Conservation (phyloP, 2,797 vertebrate genomes). For the Champsocephalus gunnari region DNA sequence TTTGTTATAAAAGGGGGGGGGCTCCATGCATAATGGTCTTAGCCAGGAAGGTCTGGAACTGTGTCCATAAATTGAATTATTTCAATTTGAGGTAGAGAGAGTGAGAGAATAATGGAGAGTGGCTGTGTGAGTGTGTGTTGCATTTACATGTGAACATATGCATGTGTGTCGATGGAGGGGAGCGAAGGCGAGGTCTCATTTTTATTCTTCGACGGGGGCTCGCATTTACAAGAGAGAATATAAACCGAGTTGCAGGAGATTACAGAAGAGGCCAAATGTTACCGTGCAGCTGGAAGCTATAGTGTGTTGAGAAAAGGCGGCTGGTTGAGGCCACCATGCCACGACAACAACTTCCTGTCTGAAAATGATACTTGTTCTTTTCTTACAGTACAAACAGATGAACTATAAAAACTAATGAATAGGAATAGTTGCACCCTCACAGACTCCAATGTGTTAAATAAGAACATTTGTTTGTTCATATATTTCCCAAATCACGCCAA, state of each 20-base stretch:
- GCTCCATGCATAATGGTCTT: constrained; percentile 83
- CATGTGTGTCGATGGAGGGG: constrained; percentile 64
- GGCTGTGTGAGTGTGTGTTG: constrained; percentile 67
- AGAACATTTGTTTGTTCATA: neutral
- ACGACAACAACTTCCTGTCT: constrained; percentile 36
- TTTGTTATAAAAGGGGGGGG: constrained; percentile 68
- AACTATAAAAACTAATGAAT: constrained; percentile 8
- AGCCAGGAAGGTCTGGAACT: constrained; percentile 82
- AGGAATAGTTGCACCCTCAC: neutral
- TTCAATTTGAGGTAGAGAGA: constrained; percentile 82
- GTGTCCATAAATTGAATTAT: constrained; percentile 86
- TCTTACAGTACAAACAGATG: constrained; percentile 25
- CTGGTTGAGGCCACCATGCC: constrained; percentile 12
- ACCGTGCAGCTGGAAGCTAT: constrained; percentile 67
- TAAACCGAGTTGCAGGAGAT: constrained; percentile 86
- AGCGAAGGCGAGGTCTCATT: constrained; percentile 75
- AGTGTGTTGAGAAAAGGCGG: constrained; percentile 33
- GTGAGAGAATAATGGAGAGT: constrained; percentile 78
- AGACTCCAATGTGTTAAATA: neutral
- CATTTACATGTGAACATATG: constrained; percentile 80
- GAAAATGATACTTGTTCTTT: constrained; percentile 31
- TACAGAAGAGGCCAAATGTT: constrained; percentile 86
- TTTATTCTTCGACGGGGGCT: constrained; percentile 86
- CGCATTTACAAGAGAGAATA: constrained; percentile 90
- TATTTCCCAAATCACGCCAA: neutral